Evolutionary conservation across 2,797 vertebrate species (phyloP), one percentile per base, ranked within the genome.

Genomic region (Pteronotus mesoamericanus): DNA sequence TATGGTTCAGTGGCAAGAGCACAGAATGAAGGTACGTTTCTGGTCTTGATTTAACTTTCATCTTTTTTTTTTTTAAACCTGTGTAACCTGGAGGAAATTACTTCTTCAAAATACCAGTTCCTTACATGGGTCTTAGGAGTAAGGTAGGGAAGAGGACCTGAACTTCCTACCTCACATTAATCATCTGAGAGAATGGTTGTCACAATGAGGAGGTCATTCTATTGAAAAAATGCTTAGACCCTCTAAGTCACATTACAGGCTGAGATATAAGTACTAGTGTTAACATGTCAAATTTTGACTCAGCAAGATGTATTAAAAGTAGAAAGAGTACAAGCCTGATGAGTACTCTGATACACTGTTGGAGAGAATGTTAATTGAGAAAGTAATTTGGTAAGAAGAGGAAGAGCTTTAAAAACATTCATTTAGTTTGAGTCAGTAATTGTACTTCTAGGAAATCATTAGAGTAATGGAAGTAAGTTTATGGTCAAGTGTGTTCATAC

Each of bases 361-460:
- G 26, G 66, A 57, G 71, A 82, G 37, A 69, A 64, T 34, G 22
- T 85, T 93, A 72, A 88, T 64, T 3, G 42, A 22, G 57, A 88
- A 95, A 79, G 34, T 66, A 55, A 90, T 89, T 87, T 96, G 78
- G 72, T 37, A 95, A 83, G 4, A 94, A 87, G 42, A 94, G 37
- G 39, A 96, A 91, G 39, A 89, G 12, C 57, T 86, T 93, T 93
- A 82, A 96, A 96, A 95, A 79, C 86, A 79, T 83, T 86, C 55
- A 61, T 94, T 88, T 94, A 11, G 69, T 90, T 94, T 91, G 74
- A 89, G 57, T 83, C 51, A 79, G 69, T 92, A 95, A 95, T 66
- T 94, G 75, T 86, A 75, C 82, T 95, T 87, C 84, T 89, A 94
- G 74, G 94, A 97, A 92, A 83, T 82, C 55, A 87, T 92, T 93